Evolutionary conservation across 2,113 vertebrate genomes (phyloP).

Genomic region (Forbesichthys papilliferus): DNA sequence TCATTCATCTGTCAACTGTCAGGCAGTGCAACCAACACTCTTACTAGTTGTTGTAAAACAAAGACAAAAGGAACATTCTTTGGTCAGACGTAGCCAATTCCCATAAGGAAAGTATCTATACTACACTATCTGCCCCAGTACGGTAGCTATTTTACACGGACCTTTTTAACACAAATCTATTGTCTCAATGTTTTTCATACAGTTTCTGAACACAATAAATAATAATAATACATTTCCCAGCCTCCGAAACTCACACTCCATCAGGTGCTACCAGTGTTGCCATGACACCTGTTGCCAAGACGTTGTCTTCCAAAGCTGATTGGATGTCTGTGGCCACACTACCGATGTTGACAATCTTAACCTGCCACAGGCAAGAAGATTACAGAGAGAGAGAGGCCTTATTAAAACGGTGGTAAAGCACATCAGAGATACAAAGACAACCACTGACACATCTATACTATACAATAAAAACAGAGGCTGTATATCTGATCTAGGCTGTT

Average conservation of each 20-base stretch:
- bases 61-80: not conserved
- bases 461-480: too few relatives aligned
- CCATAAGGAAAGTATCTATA: too few relatives aligned
- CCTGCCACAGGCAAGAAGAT: slow-evolving; percentile 45
- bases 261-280: slow-evolving; percentile 68
- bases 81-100: too few relatives aligned
- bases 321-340: slow-evolving; percentile 76
- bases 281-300: slow-evolving; percentile 74
- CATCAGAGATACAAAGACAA: too few relatives aligned
- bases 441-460: too few relatives aligned
- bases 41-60: not conserved
- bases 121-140: too few relatives aligned
- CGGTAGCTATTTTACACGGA: too few relatives aligned
- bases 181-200: not conserved
- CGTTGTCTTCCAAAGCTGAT: slow-evolving; percentile 68
- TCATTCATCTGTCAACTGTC: too few relatives aligned
- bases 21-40: not conserved
- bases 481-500: too few relatives aligned
- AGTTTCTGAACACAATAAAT: not conserved
- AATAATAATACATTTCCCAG: not conserved
- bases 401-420: too few relatives aligned
- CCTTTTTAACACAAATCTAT: not conserved
- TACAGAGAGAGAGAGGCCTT: too few relatives aligned
- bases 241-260: slow-evolving; percentile 66
- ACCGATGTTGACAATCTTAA: slow-evolving; percentile 75